Base-by-base conservation (phyloP, 2,888 invertebrate genomes). In the Eupithecia abbreviata region DNA sequence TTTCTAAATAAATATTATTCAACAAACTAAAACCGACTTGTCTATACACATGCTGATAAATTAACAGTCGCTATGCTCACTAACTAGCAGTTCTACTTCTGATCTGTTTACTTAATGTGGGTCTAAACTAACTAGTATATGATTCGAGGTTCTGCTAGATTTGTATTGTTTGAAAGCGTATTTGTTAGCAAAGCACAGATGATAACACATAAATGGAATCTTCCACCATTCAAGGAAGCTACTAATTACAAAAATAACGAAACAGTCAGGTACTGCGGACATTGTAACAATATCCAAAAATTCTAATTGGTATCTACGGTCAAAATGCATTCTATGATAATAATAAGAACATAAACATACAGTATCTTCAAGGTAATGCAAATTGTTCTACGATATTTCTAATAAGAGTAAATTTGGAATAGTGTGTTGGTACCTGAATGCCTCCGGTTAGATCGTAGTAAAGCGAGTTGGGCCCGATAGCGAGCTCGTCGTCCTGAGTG, bases 391-490 rank as follows among this genome's bases (percentile, higher is more conserved):
- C 77, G 15, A 76, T 15, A 71, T 75, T 74, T 80, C 77, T 83
- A 83, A 75, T 43, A 74, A 75, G n/a, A n/a, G 77, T 78, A 81
- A 86, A 83, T 85, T 86, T 84, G 83, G 84, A 87, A 84, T 83
- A 84, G 81, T 82, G 80, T 83, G 47, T 80, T 78, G 92, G 93
- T 95, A 95, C 95, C 95, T 95, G 95, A 94, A 93, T 93, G 93
- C 94, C 94, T 94, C 94, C 95, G 89, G 94, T 92, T 92, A 94
- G 91, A 90, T 94, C 94, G 94, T 95, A 93, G 95, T 93, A 95
- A 90, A 93, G 94, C 91, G 94, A 94, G 92, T 94, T 92, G 91
- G 94, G 91, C 88, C 93, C 94, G 91, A 94, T 91, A 83, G 92
- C 94, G 90, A 93, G 92, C 91, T 94, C 95, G 91, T 95, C 95